Conservation (phyloP, 2,797 vertebrate genomes). For the Novumbra hubbsi region DNA sequence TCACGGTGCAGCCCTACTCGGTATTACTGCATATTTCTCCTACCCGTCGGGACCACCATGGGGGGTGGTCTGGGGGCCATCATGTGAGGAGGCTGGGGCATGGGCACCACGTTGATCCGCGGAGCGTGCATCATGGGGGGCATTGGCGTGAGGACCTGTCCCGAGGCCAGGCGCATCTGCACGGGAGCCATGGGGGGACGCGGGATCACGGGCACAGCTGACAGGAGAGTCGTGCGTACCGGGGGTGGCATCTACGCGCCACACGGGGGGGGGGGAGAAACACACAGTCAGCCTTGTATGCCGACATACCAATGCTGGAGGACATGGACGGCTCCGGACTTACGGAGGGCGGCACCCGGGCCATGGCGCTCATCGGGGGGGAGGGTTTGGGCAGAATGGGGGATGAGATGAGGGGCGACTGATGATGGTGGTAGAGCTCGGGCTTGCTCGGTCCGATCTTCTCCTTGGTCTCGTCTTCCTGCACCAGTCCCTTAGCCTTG, state of each 20-base stretch:
- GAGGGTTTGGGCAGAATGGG: slow-evolving; percentile 76
- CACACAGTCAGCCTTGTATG: neutral
- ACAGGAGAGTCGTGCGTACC: slow-evolving; percentile 90
- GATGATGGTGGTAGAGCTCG: slow-evolving; percentile 81
- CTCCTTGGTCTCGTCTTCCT: slow-evolving; percentile 95
- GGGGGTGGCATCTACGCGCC: slow-evolving; percentile 82
- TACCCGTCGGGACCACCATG: slow-evolving; percentile 95
- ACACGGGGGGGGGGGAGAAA: neutral
- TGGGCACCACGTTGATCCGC: slow-evolving; percentile 93
- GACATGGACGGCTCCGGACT: neutral
- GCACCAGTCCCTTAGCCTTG: slow-evolving; percentile 97
- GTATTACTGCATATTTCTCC: slow-evolving; percentile 34
- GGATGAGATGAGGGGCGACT: slow-evolving; percentile 74
- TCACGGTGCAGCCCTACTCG: no score
- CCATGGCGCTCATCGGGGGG: slow-evolving; percentile 74
- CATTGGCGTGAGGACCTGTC: slow-evolving; percentile 89
- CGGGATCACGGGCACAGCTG: slow-evolving; percentile 90
- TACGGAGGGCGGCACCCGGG: slow-evolving; percentile 73
- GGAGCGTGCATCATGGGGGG: slow-evolving; percentile 90
- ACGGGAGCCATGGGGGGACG: slow-evolving; percentile 87
- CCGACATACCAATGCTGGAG: neutral
- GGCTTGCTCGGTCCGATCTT: slow-evolving; percentile 99
- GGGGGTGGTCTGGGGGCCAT: slow-evolving; percentile 93
- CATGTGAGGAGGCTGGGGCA: slow-evolving; percentile 89
- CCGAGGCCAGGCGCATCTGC: slow-evolving; percentile 83